These are phyloP conservation scores for Drosophila varians DNA, from an alignment of 1,140 invertebrate genomes.

Conservation along the genomic window DNA sequence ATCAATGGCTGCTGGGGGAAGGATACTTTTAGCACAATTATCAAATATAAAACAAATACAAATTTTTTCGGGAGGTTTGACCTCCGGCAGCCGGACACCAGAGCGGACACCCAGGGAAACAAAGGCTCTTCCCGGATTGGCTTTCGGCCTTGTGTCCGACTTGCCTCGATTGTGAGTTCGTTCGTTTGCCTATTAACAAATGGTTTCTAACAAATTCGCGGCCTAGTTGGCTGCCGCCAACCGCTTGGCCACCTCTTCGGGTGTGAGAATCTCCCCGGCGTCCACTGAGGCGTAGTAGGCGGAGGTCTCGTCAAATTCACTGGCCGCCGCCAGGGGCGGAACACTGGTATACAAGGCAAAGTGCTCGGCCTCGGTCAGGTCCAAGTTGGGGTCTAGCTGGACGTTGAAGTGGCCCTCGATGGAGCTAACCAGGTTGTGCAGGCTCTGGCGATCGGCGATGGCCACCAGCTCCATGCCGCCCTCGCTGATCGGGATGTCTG, in stretches of 20 bases:
- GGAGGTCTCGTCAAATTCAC: constrained; percentile 94
- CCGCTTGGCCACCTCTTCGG: constrained; percentile 77
- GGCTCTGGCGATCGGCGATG: constrained; percentile 81
- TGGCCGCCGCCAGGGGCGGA: constrained; percentile 92
- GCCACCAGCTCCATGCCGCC: constrained; percentile 83
- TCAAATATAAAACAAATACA: constrained; percentile 71
- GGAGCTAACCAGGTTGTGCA: constrained; percentile 77
- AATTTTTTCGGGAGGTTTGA: constrained; percentile 11
- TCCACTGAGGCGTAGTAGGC: constrained; percentile 94
- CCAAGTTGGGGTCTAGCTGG: constrained; percentile 84
- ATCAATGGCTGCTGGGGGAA: constrained; percentile 4
- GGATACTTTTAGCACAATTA: constrained; percentile 49
- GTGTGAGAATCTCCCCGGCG: constrained; percentile 86
- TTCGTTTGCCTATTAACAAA: constrained; percentile 37
- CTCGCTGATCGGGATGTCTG: constrained; percentile 79
- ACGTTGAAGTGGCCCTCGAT: constrained; percentile 81
- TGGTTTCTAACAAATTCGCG: constrained; percentile 8
- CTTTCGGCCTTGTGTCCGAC: background rate
- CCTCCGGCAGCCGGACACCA: constrained; percentile 34
- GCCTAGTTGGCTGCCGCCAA: constrained; percentile 52
- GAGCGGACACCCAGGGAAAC: background rate
- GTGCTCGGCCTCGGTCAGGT: constrained; percentile 93
- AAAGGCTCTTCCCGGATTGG: background rate
- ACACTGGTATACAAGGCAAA: constrained; percentile 93
- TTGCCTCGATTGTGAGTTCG: constrained; percentile 22